Conservation (phyloP, 1,140 invertebrate genomes). For the Brachionus koreanus region DNA sequence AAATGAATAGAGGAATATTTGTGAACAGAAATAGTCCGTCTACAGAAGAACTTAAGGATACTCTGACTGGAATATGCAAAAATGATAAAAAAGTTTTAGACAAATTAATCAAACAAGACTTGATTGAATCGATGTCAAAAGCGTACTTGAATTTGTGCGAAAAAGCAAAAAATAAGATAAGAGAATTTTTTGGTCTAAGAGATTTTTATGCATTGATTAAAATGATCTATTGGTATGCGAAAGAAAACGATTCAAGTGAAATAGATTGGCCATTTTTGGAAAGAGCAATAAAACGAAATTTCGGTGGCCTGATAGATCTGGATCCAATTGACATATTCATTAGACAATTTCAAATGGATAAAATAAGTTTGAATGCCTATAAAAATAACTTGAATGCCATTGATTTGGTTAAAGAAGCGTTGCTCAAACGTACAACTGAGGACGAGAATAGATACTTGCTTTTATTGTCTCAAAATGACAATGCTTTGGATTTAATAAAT, state of each 20-base stretch:
- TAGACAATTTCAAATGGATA: conserved; percentile 10
- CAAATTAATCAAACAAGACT: conserved; percentile 40
- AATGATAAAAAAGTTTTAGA: conserved; percentile 45
- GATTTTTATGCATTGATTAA: conserved; percentile 57
- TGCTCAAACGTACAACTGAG: conserved; percentile 7
- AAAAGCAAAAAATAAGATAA: conserved; percentile 46
- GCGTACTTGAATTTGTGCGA: conserved; percentile 50
- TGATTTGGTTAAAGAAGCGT: conserved; percentile 34
- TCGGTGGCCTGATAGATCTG: conserved; percentile 49
- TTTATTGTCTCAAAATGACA: conserved; percentile 24
- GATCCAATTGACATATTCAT: conserved; percentile 49
- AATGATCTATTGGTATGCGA: conserved; percentile 50
- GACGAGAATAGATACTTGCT: conserved; percentile 46
- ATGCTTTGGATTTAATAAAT: conserved; percentile 35
- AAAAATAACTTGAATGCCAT: conserved; percentile 44
- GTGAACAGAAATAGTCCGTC: conserved; percentile 51
- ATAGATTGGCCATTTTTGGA: conserved; percentile 49
- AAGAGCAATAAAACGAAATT: conserved; percentile 50
- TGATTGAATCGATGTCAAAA: conserved; percentile 47
- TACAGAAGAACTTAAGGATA: conserved; percentile 48
- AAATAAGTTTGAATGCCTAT: neutral
- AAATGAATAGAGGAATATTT: conserved; percentile 54
- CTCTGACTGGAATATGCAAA: conserved; percentile 51
- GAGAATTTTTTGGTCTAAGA: conserved; percentile 56
- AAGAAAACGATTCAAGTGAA: conserved; percentile 30